Conservation (phyloP, 1,140 invertebrate species). For the Cylas formicarius region DNA sequence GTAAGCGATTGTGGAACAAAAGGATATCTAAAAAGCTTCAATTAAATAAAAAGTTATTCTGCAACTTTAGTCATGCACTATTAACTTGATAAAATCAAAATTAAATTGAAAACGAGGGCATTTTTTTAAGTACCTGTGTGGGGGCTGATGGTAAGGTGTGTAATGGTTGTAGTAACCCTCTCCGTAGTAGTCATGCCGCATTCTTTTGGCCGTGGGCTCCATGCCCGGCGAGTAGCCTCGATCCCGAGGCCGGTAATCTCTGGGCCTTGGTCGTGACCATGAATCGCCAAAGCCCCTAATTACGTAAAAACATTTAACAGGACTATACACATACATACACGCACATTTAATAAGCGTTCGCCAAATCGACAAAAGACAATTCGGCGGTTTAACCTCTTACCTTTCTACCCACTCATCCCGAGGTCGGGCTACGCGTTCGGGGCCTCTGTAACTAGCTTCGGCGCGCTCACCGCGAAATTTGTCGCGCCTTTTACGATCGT, state of each 20-base stretch:
- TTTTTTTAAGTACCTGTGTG: conserved; percentile 35
- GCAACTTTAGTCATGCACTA: neutral
- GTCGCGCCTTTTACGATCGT: conserved; percentile 78
- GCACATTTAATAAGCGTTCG: too few species aligned
- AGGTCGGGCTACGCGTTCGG: conserved; percentile 60
- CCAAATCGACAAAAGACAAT: conserved; percentile 1
- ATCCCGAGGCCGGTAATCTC: conserved; percentile 55
- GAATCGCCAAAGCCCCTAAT: conserved; percentile 46
- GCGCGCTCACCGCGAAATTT: conserved; percentile 83
- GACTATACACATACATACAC: conserved; percentile 6
- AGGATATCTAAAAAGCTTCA: conserved; percentile 17
- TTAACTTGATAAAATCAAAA: too few species aligned
- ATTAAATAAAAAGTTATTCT: conserved; percentile 2
- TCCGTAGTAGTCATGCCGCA: conserved; percentile 59
- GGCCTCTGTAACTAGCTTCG: conserved; percentile 67
- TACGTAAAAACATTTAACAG: neutral
- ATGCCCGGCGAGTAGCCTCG: conserved; percentile 71
- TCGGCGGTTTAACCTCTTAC: conserved; percentile 38
- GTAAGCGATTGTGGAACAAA: neutral
- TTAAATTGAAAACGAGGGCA: conserved; percentile 6
- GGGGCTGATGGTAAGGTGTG: conserved; percentile 44
- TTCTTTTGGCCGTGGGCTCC: conserved; percentile 73
- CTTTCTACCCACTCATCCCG: conserved; percentile 72
- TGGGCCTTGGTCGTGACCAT: conserved; percentile 49
- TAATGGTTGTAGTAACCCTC: conserved; percentile 48